Percentiles rank a stretch among this genome's conserved stretches.
These are phyloP conservation scores for Graptemys geographica DNA, from an alignment of 2,797 vertebrate species.

Conservation along the genomic window DNA sequence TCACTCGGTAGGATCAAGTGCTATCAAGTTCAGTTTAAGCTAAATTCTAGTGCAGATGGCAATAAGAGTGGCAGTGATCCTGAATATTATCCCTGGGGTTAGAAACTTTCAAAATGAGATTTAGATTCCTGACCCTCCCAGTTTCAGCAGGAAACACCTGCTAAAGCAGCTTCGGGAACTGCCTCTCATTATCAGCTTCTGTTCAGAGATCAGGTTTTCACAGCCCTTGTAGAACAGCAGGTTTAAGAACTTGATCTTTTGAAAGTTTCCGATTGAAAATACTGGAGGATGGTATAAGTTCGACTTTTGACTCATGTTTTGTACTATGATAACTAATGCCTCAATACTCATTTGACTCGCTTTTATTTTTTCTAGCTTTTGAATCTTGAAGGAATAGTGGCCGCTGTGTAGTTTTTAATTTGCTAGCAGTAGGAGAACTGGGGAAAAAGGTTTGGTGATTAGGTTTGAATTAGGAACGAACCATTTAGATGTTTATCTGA, in stretches of 20 bases:
- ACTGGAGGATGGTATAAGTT: conserved; percentile 51
- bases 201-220: conserved; percentile 62
- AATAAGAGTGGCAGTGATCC: conserved; percentile 60
- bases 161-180: conserved; percentile 69
- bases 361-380: conserved; percentile 18
- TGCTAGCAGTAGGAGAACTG: neutral
- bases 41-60: conserved; percentile 78
- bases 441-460: neutral
- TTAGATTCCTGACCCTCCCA: conserved; percentile 67
- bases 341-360: neutral
- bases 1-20: conserved; percentile 70
- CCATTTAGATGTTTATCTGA: neutral
- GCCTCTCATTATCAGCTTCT: conserved; percentile 69
- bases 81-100: conserved; percentile 76
- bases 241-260: conserved; percentile 50
- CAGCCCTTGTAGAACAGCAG: conserved; percentile 40
- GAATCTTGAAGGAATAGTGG: neutral
- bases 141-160: conserved; percentile 76
- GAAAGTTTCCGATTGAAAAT: conserved; percentile 65
- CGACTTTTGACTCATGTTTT: conserved; percentile 51
- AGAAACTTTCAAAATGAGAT: conserved; percentile 78
- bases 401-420: neutral
- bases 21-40: conserved; percentile 71
- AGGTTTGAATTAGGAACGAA: neutral
- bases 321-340: conserved; percentile 36